Percentiles rank a stretch among this genome's conserved stretches.
Conservation (phyloP, 2,888 invertebrate species). For the Pomacea canaliculata region DNA sequence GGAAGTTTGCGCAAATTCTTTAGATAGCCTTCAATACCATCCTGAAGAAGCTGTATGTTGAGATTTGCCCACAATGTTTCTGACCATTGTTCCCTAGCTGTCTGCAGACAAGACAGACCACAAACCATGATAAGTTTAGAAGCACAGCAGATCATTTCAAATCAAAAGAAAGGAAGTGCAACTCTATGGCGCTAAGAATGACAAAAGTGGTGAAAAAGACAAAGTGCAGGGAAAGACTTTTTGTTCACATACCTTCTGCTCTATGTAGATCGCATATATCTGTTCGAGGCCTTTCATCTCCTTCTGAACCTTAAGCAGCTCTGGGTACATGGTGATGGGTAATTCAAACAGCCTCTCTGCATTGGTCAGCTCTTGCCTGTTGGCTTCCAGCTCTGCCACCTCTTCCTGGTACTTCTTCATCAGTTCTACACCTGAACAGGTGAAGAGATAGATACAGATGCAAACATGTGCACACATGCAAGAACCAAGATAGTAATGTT, state of each 20-base stretch:
- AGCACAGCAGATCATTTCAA: too few relatives aligned
- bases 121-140: too few relatives aligned
- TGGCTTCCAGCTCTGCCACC: constrained; percentile 78
- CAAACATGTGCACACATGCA: neutral
- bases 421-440: constrained; percentile 61
- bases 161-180: too few relatives aligned
- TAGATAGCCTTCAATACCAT: constrained; percentile 88
- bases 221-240: too few relatives aligned
- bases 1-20: constrained; percentile 84
- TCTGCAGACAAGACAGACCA: constrained; percentile 57
- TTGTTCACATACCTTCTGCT: constrained; percentile 75
- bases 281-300: constrained; percentile 76
- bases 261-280: constrained; percentile 83
- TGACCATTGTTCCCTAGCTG: constrained; percentile 84
- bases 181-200: too few relatives aligned
- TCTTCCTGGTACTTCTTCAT: constrained; percentile 76
- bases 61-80: constrained; percentile 89
- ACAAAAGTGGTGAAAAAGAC: too few relatives aligned
- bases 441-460: neutral
- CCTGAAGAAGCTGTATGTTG: constrained; percentile 84
- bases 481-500: neutral
- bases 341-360: constrained; percentile 91
- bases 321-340: constrained; percentile 85
- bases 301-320: constrained; percentile 74
- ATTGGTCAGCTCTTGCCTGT: constrained; percentile 76